These are phyloP conservation scores for Syritta pipiens DNA, from an alignment of 2,888 invertebrate genomes.

Conservation along the genomic window DNA sequence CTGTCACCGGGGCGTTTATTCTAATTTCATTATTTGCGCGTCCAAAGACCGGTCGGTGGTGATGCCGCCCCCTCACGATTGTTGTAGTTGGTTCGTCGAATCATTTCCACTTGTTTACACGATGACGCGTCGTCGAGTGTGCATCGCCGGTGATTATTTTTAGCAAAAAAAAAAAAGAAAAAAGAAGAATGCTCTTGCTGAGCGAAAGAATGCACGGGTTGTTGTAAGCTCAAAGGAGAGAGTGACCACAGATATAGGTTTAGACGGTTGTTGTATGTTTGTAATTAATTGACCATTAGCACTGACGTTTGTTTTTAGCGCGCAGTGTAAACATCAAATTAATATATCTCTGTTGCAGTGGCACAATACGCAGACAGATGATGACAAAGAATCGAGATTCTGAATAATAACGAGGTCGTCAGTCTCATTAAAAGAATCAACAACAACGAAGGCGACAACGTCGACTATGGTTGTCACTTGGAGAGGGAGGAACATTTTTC, in stretches of 20 bases:
- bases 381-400: constrained; percentile 31
- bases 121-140: constrained; percentile 24
- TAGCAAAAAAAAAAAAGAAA: constrained; percentile 38
- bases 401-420: constrained; percentile 47
- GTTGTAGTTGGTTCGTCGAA: constrained; percentile 6
- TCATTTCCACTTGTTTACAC: constrained; percentile 39
- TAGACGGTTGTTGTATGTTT: too few relatives aligned
- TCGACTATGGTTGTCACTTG: background rate
- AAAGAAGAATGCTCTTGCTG: too few relatives aligned
- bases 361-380: constrained; percentile 11
- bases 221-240: background rate
- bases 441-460: background rate
- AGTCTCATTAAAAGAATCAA: constrained; percentile 31
- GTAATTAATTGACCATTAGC: constrained; percentile 43
- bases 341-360: background rate
- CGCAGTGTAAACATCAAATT: constrained; percentile 12
- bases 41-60: constrained; percentile 11
- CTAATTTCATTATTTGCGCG: constrained; percentile 53
- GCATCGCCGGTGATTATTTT: constrained; percentile 39
- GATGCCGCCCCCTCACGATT: background rate
- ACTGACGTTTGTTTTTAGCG: constrained; percentile 32
- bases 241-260: background rate
- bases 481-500: background rate
- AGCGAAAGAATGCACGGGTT: constrained; percentile 5
- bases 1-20: constrained; percentile 33